phyloP scores from a whole-genome alignment of 2,113 vertebrate species.

The Aptenodytes forsteri region DNA sequence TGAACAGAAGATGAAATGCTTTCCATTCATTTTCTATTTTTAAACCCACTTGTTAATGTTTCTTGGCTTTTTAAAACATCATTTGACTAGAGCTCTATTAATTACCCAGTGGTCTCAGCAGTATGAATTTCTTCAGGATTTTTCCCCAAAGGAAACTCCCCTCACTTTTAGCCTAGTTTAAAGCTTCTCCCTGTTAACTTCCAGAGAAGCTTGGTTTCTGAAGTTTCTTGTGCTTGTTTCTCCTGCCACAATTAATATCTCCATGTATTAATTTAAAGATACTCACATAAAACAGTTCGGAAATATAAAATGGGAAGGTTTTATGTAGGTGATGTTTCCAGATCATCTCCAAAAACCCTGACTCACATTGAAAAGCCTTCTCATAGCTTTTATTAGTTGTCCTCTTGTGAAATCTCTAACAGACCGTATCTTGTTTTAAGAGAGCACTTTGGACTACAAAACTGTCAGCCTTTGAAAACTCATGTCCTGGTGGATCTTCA shows the following conservation, averaged over 20 bases:
- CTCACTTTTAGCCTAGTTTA: constrained; percentile 26
- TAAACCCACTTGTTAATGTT: constrained; percentile 30
- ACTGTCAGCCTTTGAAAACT: background rate
- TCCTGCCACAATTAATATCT: background rate
- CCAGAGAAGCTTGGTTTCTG: background rate
- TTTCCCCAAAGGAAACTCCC: background rate
- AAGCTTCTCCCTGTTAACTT: background rate
- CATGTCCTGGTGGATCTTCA: background rate
- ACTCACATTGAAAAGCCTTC: background rate
- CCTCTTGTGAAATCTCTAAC: background rate
- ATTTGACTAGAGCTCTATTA: constrained; percentile 23
- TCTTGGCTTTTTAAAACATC: constrained; percentile 31
- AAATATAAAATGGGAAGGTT: background rate
- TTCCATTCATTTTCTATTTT: constrained; percentile 48
- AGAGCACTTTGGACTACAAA: background rate
- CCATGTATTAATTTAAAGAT: background rate
- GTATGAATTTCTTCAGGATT: constrained; percentile 10
- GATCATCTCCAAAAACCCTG: background rate
- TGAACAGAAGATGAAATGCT: constrained; percentile 10
- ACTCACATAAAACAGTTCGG: background rate
- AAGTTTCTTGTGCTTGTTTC: background rate
- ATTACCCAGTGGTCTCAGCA: constrained; percentile 5
- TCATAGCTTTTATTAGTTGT: background rate
- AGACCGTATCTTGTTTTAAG: background rate
- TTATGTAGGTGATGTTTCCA: background rate